These are phyloP conservation scores for Paramormyrops hopkinsi DNA, from an alignment of 2,797 vertebrate species.

Conservation along the genomic window DNA sequence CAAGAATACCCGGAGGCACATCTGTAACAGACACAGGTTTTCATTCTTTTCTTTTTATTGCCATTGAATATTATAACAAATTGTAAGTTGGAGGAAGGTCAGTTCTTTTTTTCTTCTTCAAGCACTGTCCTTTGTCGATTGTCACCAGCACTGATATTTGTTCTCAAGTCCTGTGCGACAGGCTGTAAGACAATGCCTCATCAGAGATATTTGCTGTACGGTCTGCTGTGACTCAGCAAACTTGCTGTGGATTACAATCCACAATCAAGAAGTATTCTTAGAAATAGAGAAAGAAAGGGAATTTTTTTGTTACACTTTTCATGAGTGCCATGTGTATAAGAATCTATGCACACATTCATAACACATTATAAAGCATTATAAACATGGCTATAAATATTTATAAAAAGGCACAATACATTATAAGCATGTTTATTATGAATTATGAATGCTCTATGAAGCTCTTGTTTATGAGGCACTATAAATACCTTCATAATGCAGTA, in stretches of 20 bases:
- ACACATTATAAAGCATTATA: neutral
- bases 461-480: neutral
- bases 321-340: neutral
- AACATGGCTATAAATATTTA: neutral
- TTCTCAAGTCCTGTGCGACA: neutral
- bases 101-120: neutral
- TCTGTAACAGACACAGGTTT: neutral
- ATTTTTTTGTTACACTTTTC: neutral
- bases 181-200: neutral
- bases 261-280: neutral
- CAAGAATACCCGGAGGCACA: neutral
- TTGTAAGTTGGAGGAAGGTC: neutral
- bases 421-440: neutral
- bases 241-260: neutral
- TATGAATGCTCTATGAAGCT: neutral
- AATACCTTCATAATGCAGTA: neutral
- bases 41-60: neutral
- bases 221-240: neutral
- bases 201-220: neutral
- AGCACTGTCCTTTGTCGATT: neutral
- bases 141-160: neutral
- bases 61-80: neutral
- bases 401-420: neutral
- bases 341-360: neutral
- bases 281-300: neutral